Conservation (phyloP, 2,797 vertebrate genomes). For the Tenualosa ilisha region DNA sequence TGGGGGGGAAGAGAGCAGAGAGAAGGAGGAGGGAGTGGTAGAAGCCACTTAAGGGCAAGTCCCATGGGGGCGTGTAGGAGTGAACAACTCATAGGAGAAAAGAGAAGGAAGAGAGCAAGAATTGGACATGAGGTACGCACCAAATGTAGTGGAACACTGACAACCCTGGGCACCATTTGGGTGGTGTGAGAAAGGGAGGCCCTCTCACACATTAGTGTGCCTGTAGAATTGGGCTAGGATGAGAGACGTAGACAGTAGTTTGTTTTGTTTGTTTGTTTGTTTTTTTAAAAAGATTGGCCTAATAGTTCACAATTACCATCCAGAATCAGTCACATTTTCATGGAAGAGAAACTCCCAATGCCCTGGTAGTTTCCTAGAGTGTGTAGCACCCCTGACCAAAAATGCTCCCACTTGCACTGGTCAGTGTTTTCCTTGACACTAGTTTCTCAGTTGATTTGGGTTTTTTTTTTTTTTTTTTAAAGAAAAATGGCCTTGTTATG, state of each 20-base stretch:
- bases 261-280: too few species aligned
- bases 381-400: too few species aligned
- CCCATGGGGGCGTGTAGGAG: neutral
- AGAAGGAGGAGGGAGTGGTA: neutral
- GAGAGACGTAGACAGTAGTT: neutral
- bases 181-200: neutral
- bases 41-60: neutral
- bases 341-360: too few species aligned
- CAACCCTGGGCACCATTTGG: neutral
- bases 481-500: neutral
- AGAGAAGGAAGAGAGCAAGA: neutral
- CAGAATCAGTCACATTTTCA: too few species aligned
- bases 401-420: too few species aligned
- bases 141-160: neutral
- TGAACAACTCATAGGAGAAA: neutral
- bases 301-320: too few species aligned
- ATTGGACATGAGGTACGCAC: neutral
- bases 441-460: too few species aligned
- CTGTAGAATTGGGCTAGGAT: neutral
- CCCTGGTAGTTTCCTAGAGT: too few species aligned
- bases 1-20: neutral
- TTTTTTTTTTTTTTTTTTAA: too few species aligned
- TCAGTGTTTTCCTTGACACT: too few species aligned
- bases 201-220: neutral
- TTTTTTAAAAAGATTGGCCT: too few species aligned